Conservation (phyloP, 2,888 invertebrate genomes). For the Euspilapteryx auroguttella region DNA sequence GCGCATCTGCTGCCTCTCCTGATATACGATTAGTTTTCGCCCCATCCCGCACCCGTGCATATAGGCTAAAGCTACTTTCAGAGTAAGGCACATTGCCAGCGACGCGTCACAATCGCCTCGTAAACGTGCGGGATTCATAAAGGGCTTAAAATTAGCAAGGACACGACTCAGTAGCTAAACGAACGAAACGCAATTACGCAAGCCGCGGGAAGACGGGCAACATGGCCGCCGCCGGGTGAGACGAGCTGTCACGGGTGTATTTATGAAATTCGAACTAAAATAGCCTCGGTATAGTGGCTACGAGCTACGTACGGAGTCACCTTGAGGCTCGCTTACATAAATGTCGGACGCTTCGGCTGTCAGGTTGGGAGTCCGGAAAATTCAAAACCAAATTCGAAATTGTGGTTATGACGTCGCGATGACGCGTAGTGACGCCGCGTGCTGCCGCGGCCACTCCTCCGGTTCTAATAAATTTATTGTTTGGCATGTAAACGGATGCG, state of each 20-base stretch:
- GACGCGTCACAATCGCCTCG: conserved; percentile 50
- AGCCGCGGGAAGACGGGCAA: conserved; percentile 26
- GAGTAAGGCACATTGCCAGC: conserved; percentile 60
- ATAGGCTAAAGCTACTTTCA: no score
- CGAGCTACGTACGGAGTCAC: conserved; percentile 36
- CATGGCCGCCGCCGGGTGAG: conserved; percentile 45
- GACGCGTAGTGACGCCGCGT: conserved; percentile 45
- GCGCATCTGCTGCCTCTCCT: conserved; percentile 44
- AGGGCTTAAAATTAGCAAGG: conserved; percentile 59
- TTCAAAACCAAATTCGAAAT: no score
- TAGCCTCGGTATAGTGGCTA: conserved; percentile 52
- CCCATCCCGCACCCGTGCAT: conserved; percentile 24
- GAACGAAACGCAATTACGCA: conserved; percentile 31
- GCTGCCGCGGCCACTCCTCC: conserved; percentile 54
- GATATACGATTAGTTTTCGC: conserved; percentile 55
- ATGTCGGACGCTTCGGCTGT: no score
- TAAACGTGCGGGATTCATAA: conserved; percentile 41
- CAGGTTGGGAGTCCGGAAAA: no score
- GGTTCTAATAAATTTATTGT: conserved; percentile 59
- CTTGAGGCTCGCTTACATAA: conserved; percentile 53
- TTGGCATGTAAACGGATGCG: conserved; percentile 62
- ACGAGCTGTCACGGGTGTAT: conserved; percentile 51
- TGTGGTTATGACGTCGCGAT: conserved; percentile 17
- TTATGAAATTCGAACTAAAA: conserved; percentile 59
- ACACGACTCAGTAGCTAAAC: conserved; percentile 22